Percentiles rank a stretch among this genome's conserved stretches.
Evolutionary conservation across 2,113 vertebrate species (phyloP).

Genomic region (Zosterops lateralis): DNA sequence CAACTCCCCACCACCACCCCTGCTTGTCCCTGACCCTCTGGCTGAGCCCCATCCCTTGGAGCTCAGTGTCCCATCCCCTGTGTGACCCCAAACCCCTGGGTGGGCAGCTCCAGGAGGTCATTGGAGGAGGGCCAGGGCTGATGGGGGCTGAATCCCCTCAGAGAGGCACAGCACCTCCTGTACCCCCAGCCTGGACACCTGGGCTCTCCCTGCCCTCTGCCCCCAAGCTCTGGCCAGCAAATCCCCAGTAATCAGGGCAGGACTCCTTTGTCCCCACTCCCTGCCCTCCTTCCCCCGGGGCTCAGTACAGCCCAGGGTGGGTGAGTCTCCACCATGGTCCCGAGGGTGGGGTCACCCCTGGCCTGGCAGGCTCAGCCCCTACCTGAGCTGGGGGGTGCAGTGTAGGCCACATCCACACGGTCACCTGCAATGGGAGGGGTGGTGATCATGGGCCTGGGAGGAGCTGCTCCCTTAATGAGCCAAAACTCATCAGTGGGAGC

Average conservation of each 20-base stretch:
- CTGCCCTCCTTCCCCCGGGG: background rate
- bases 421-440: background rate
- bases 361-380: background rate
- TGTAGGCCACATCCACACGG: conserved; percentile 22
- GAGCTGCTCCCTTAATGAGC: background rate
- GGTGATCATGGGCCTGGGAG: background rate
- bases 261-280: background rate
- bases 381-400: conserved; percentile 20
- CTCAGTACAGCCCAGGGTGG: background rate
- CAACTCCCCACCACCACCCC: background rate
- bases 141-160: background rate
- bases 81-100: accelerated
- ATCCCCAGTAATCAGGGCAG: background rate
- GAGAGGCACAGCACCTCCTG: background rate
- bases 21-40: background rate
- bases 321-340: background rate
- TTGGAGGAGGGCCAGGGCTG: background rate
- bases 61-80: background rate
- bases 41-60: background rate
- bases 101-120: background rate
- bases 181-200: background rate
- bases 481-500: background rate
- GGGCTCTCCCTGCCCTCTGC: background rate
- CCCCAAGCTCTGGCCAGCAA: background rate
- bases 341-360: accelerated